These are phyloP conservation scores for Eilema caniola DNA, from an alignment of 2,888 invertebrate species.

Conservation along the genomic window DNA sequence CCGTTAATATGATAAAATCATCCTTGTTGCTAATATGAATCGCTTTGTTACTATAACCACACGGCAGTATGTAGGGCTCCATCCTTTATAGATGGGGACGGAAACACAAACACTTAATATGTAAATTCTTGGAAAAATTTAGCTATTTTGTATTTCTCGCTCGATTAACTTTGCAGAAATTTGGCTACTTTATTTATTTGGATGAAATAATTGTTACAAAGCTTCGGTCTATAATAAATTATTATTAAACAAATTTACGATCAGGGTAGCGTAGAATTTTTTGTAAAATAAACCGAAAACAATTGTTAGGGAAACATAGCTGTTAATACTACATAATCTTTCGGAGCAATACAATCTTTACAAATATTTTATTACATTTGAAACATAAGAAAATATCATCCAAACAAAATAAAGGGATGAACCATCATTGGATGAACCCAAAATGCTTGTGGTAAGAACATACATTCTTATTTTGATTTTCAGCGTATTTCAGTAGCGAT, in stretches of 20 bases:
- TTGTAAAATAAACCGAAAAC: no score
- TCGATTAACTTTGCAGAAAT: not conserved
- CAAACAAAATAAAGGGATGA: conserved; percentile 23
- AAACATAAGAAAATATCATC: conserved; percentile 21
- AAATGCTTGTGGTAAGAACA: conserved; percentile 22
- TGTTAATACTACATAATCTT: no score
- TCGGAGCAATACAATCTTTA: conserved; percentile 7
- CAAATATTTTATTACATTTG: conserved; percentile 13
- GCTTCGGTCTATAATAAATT: not conserved
- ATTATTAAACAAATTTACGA: no score
- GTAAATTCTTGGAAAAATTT: conserved; percentile 41
- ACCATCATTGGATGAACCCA: no score
- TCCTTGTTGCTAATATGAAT: conserved; percentile 56
- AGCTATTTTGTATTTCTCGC: conserved; percentile 22
- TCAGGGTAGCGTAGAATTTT: no score
- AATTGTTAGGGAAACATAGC: no score
- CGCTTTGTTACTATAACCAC: conserved; percentile 47
- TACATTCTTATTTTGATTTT: conserved; percentile 38
- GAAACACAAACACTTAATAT: conserved; percentile 44
- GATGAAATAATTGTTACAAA: not conserved
- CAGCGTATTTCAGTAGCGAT: conserved; percentile 44
- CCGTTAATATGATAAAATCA: conserved; percentile 49
- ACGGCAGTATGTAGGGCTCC: conserved; percentile 35
- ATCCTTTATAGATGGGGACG: conserved; percentile 23
- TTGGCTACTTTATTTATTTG: not conserved